These are phyloP conservation scores for Hirtodrosophila trivittata DNA, from an alignment of 2,888 invertebrate species.

Conservation along the genomic window DNA sequence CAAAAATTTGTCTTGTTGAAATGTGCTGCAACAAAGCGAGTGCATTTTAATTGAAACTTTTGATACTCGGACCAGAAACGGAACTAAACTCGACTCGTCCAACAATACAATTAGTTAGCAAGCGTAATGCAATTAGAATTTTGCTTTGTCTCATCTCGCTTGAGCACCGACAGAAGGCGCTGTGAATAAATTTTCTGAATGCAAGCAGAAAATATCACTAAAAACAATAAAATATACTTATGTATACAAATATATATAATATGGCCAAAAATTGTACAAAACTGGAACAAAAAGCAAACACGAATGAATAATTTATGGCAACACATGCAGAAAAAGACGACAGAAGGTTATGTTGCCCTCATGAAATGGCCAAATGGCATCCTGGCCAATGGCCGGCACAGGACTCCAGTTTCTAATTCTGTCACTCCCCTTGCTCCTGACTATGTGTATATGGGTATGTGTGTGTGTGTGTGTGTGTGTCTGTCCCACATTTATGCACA, in stretches of 20 bases:
- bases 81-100: slow-evolving; percentile 14
- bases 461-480: slow-evolving; percentile 21
- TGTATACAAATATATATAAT: slow-evolving; percentile 33
- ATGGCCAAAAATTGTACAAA: slow-evolving; percentile 22
- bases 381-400: slow-evolving; percentile 40
- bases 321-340: slow-evolving; percentile 54
- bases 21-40: slow-evolving; percentile 23
- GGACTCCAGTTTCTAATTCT: slow-evolving; percentile 8
- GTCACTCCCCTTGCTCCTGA: slow-evolving; percentile 1
- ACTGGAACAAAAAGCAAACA: slow-evolving; percentile 45
- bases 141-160: slow-evolving; percentile 21
- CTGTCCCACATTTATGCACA: slow-evolving; percentile 59
- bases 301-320: slow-evolving; percentile 69
- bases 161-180: slow-evolving; percentile 4
- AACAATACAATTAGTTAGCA: slow-evolving; percentile 58
- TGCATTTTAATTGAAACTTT: slow-evolving; percentile 60
- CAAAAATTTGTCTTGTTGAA: neutral
- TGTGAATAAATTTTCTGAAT: slow-evolving; percentile 28
- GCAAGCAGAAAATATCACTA: slow-evolving; percentile 3
- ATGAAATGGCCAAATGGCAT: slow-evolving; percentile 16
- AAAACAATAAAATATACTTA: slow-evolving; percentile 2
- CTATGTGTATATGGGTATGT: neutral
- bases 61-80: slow-evolving; percentile 3
- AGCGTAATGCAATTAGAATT: slow-evolving; percentile 52
- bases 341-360: slow-evolving; percentile 35